Conservation (phyloP, 2,113 vertebrate genomes). For the Pheucticus melanocephalus region DNA sequence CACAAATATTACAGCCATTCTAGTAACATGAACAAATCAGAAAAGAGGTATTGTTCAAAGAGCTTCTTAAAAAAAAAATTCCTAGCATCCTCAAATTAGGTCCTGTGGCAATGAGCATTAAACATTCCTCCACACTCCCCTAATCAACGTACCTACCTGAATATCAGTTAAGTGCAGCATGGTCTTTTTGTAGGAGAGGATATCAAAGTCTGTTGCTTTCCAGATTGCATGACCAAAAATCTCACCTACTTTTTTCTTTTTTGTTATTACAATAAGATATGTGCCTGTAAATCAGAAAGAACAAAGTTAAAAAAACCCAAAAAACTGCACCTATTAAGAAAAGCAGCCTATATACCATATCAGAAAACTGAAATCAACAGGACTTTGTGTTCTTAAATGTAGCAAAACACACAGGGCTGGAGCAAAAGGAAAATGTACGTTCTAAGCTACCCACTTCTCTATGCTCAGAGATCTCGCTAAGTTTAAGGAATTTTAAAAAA, state of each 20-base stretch:
- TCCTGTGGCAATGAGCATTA: not conserved
- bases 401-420: not conserved
- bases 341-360: not conserved
- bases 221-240: slow-evolving; percentile 89
- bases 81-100: not conserved
- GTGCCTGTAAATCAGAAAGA: slow-evolving; percentile 76
- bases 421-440: not conserved
- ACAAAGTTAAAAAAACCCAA: not conserved
- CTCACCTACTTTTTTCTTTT: slow-evolving; percentile 92
- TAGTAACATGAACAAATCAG: not conserved
- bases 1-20: not conserved
- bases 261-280: slow-evolving; percentile 93
- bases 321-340: not conserved
- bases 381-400: not conserved
- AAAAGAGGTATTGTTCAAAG: not conserved
- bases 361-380: not conserved
- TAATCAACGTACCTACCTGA: slow-evolving; percentile 77
- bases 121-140: not conserved
- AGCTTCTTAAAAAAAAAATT: not conserved
- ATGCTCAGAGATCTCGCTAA: not conserved
- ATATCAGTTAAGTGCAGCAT: slow-evolving; percentile 94
- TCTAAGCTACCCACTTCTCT: not conserved
- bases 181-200: slow-evolving; percentile 96
- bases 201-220: slow-evolving; percentile 92
- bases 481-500: not conserved